A percentile compares a stretch with the other conserved stretches of the same genome.
Evolutionary conservation across 2,888 invertebrate genomes (phyloP).

Genomic region (Drosophila melanosoma): DNA sequence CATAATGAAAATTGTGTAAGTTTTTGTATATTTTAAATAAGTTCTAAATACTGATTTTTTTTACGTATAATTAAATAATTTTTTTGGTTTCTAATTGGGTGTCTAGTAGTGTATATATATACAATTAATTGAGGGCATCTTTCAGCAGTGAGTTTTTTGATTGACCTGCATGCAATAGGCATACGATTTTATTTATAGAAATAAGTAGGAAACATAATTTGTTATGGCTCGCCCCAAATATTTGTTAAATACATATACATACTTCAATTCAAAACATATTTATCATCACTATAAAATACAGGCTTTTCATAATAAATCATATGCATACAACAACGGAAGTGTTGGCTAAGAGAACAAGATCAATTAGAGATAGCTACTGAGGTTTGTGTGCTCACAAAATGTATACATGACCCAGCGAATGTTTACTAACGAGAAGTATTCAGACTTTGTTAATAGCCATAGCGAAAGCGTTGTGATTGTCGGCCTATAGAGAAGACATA

Average conservation of each 20-base stretch:
- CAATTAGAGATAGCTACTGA: constrained; percentile 32
- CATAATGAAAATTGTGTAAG: background rate
- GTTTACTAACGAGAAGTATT: constrained; percentile 11
- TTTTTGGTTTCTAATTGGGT: background rate
- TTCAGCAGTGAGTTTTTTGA: constrained; percentile 30
- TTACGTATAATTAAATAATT: background rate
- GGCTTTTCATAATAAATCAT: constrained; percentile 41
- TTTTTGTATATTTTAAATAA: background rate
- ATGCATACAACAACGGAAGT: constrained; percentile 10
- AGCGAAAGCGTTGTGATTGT: constrained; percentile 32
- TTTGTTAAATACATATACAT: constrained; percentile 25
- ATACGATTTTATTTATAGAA: background rate
- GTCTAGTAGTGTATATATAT: constrained; percentile 4
- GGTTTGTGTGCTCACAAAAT: constrained; percentile 5
- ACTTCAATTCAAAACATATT: constrained; percentile 55
- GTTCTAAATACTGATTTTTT: background rate
- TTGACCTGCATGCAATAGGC: constrained; percentile 45
- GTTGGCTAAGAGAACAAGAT: constrained; percentile 31
- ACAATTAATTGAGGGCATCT: constrained; percentile 35
- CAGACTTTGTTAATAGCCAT: constrained; percentile 24
- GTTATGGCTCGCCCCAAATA: constrained; percentile 51
- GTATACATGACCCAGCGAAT: constrained; percentile 25
- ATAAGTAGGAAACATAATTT: constrained; percentile 37
- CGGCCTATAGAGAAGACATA: constrained; percentile 57
- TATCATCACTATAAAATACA: constrained; percentile 29